Conservation (phyloP, 2,113 vertebrate genomes). For the Gasterosteus nipponicus region DNA sequence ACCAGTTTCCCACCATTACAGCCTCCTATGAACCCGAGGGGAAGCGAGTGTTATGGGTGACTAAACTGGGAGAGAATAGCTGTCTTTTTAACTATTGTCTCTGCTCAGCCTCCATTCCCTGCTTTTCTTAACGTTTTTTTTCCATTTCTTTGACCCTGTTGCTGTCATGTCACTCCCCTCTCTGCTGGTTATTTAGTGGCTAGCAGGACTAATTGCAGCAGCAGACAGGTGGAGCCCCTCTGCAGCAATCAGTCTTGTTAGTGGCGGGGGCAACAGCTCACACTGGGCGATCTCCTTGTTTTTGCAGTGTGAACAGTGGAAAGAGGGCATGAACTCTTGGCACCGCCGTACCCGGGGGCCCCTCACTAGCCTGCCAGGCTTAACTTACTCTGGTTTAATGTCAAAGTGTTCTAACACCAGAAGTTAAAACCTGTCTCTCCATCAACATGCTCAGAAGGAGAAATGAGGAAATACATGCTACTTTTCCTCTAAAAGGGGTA, state of each 20-base stretch:
- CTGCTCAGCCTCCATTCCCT: constrained; percentile 4
- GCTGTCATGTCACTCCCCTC: constrained; percentile 11
- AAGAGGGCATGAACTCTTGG: constrained; percentile 85
- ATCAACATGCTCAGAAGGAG: background rate
- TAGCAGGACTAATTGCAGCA: constrained; percentile 86
- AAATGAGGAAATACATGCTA: background rate
- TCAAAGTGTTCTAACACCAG: constrained; percentile 17
- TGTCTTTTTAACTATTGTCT: background rate
- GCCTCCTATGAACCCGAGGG: constrained; percentile 54
- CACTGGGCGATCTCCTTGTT: constrained; percentile 84
- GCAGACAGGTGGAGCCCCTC: constrained; percentile 86
- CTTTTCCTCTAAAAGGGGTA: background rate
- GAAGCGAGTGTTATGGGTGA: constrained; percentile 30
- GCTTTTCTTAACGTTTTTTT: constrained; percentile 34
- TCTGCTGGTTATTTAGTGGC: constrained; percentile 79
- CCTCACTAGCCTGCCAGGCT: constrained; percentile 33
- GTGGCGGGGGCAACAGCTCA: constrained; percentile 61
- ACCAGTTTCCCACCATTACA: constrained; percentile 56
- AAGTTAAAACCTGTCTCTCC: constrained; percentile 16
- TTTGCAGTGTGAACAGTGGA: constrained; percentile 86
- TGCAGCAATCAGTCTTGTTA: constrained; percentile 89
- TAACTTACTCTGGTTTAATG: constrained; percentile 44
- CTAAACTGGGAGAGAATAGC: background rate
- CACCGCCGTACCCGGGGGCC: constrained; percentile 58
- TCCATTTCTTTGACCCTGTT: constrained; percentile 21